Evolutionary conservation across 2,797 vertebrate species (phyloP).

Genomic region (Lepidocolaptes lacrymiger): DNA sequence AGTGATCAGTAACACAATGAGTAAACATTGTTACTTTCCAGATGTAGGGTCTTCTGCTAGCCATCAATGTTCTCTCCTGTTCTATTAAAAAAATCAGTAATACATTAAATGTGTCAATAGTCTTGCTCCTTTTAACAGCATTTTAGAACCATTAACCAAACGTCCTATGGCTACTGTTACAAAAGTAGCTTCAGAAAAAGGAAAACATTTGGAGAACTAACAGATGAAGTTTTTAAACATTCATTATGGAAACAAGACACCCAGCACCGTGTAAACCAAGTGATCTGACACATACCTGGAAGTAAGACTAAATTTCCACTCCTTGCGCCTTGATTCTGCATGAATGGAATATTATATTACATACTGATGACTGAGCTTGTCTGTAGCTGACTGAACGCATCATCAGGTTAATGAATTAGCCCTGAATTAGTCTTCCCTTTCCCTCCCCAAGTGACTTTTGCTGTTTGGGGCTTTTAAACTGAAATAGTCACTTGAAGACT

Average conservation of each 20-base stretch:
- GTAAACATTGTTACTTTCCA: background rate
- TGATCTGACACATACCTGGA: background rate
- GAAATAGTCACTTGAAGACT: background rate
- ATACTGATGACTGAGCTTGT: background rate
- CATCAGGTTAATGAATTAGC: background rate
- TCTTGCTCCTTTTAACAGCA: background rate
- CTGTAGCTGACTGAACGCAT: background rate
- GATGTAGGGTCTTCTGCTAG: background rate
- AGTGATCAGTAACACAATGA: background rate
- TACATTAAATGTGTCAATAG: background rate
- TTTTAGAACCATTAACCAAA: background rate
- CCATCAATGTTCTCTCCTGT: background rate
- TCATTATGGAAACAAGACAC: background rate
- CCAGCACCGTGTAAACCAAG: background rate
- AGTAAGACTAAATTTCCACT: background rate
- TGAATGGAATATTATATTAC: fast-evolving
- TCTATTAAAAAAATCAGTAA: background rate
- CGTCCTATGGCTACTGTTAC: background rate
- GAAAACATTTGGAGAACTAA: background rate
- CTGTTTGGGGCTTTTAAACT: background rate
- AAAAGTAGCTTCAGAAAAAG: background rate
- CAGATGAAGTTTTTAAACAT: background rate
- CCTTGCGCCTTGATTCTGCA: background rate
- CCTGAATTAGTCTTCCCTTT: background rate
- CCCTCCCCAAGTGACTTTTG: background rate